Base-by-base conservation (phyloP, 2,797 vertebrate species). In the Ctenosaura bakeri region DNA sequence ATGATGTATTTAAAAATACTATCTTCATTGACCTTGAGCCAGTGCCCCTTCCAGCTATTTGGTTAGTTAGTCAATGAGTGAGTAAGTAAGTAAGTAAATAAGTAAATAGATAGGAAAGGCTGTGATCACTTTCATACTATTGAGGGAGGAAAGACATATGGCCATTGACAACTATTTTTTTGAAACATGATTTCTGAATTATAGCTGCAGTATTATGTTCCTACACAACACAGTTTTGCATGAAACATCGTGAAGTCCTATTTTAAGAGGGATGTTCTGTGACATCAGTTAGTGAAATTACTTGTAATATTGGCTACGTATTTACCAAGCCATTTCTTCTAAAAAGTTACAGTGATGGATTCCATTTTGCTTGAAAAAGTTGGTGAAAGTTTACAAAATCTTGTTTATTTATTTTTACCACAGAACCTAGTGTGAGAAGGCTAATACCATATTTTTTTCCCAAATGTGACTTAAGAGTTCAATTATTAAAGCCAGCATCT, bases 321-420 rank as follows among this genome's bases (percentile, higher is more conserved):
- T 77, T 52, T 84, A 74, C 29, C 91, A 86, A 42, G 89, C 14
- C 38, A 38, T 35, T 76, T 35, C 6, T 76, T 2, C 74, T 38
- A 20, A 20, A 76, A 35, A 3, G 8, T 73, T 73, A 35, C n/a
- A 35, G 32, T 74, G 26, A 69, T 7, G 4, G 29, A 29, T 38
- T n/a, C 83, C 89, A 85, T 88, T 89, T 88, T 14, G 50, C 10
- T 56, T 20, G 10, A 38, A 73, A 78, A 93, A 94, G n/a, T 90
- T 90, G 50, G 76, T 42, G 35, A 95, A 87, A 87, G 71, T 91
- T 86, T 92, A 93, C 88, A 91, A 96, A 94, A 94, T 77, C n/a
- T 88, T 90, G 86, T 83, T 87, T 94, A 77, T 95, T 95, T 26
- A 38, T 62, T 95, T 74, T 78, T 89, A 92, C 62, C n/a, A 89